Conservation (phyloP, 2,888 invertebrate genomes). For the Biston stratarius region DNA sequence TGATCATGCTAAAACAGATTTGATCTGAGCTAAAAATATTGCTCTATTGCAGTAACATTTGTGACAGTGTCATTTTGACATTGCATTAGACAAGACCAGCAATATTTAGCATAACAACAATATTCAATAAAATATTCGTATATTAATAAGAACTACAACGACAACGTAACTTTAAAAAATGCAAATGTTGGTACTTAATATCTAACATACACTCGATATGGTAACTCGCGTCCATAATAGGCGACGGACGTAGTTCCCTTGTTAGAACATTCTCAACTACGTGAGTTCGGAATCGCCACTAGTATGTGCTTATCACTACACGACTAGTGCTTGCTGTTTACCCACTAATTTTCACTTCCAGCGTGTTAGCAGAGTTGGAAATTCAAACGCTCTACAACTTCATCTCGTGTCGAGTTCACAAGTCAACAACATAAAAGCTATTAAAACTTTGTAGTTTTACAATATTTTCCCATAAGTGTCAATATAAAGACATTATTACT, state of each 20-base stretch:
- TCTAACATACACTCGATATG: not conserved
- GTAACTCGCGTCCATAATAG: constrained; percentile 53
- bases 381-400: constrained; percentile 54
- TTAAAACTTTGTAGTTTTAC: constrained; percentile 36
- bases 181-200: too few relatives aligned
- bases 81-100: too few relatives aligned
- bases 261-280: constrained; percentile 59
- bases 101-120: too few relatives aligned
- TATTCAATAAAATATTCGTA: too few relatives aligned
- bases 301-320: constrained; percentile 61
- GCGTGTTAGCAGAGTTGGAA: constrained; percentile 59
- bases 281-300: constrained; percentile 44
- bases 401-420: constrained; percentile 50
- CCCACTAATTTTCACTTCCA: constrained; percentile 70
- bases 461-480: constrained; percentile 26
- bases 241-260: constrained; percentile 63
- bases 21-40: too few relatives aligned
- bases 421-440: constrained; percentile 46
- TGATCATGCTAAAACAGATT: too few relatives aligned
- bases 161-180: too few relatives aligned
- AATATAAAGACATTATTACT: constrained; percentile 14
- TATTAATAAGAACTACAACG: too few relatives aligned
- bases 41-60: too few relatives aligned
- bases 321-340: constrained; percentile 60
- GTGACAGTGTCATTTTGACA: too few relatives aligned